Evolutionary conservation across 1,140 invertebrate genomes (phyloP), one percentile per base, ranked within the genome.

Genomic region (Pseudomyrmex concolor): DNA sequence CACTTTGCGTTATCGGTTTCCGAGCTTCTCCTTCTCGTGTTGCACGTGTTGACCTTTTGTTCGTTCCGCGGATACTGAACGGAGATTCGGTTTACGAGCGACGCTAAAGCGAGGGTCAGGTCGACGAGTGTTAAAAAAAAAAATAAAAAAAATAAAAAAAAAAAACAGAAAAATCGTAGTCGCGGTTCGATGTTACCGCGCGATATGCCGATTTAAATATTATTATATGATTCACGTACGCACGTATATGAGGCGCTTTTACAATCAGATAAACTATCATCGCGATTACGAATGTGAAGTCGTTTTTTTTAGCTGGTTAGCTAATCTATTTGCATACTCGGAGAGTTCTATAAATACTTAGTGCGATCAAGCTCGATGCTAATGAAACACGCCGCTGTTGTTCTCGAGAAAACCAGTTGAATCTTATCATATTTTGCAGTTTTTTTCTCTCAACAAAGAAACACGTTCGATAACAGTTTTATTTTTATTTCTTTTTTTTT

Each of bases 321-420:
- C 19, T 59, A 45, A 80, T 80, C 66, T 80, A 70, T 70, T 80
- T 70, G 43, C 64, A 70, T 45, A 80, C 19, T 34, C 55, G 45
- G n/a, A n/a, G 25, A 50, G 12, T 80, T 59, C 15, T 80, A 50
- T 80, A 59, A 70, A 80, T 80, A 80, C 43, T 57, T 43, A 34
- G 9, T 59, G 60, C 60, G 60, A 43, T 64, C 10, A 17, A 7
- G 50, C 50, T n/a, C 19, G 48, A 15, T 13, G 34, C 34, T 76
- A 64, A 76, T 76, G 73, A 76, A 22, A 76, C 45, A 48, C 25
- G 59, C 48, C n/a, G 48, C 45, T 13, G 73, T 64, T 64, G 60
- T 66, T 76, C 43, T 50, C 19, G 43, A 3, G 57, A 15, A 45
- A 66, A 55, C 3, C 25, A 63, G 50, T 77, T 43, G 25, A 57